A percentile compares a stretch with the other conserved stretches of the same genome.
phyloP scores from a whole-genome alignment of 2,797 vertebrate genomes.

The Rhinella marina region DNA sequence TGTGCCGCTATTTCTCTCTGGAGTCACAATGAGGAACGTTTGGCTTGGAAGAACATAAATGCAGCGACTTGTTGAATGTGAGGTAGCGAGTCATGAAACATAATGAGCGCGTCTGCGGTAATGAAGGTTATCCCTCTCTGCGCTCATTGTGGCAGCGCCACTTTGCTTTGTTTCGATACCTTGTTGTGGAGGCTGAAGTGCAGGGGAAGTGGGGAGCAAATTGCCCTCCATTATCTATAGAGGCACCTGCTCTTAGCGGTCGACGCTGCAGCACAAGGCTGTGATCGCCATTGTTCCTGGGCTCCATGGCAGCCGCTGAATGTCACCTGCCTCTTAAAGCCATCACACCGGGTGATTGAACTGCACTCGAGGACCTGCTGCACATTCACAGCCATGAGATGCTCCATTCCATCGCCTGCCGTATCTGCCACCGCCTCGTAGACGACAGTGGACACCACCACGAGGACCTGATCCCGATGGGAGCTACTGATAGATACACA shows the following conservation, averaged over 20 bases:
- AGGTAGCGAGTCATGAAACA: neutral
- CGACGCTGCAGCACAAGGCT: neutral
- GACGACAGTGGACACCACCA: no score
- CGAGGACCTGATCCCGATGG: no score
- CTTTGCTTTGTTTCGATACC: conserved; percentile 37
- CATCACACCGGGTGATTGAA: neutral
- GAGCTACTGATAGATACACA: no score
- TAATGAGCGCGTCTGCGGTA: neutral
- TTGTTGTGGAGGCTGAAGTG: conserved; percentile 46
- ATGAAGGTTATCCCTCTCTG: conserved; percentile 25
- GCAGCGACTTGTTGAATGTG: conserved; percentile 9
- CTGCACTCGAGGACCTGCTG: neutral
- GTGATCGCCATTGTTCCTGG: conserved; percentile 7
- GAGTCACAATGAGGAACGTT: conserved; percentile 16
- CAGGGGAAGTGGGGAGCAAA: conserved; percentile 24
- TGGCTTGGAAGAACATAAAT: neutral
- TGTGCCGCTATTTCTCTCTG: neutral
- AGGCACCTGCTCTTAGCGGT: conserved; percentile 43
- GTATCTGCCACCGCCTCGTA: no score
- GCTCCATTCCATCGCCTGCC: no score
- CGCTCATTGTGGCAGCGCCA: neutral
- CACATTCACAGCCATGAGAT: neutral
- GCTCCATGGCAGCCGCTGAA: conserved; percentile 11
- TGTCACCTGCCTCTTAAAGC: conserved; percentile 39
- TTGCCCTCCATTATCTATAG: conserved; percentile 42